Evolutionary conservation across 2,888 invertebrate species (phyloP).

Genomic region (Scotopteryx bipunctaria): DNA sequence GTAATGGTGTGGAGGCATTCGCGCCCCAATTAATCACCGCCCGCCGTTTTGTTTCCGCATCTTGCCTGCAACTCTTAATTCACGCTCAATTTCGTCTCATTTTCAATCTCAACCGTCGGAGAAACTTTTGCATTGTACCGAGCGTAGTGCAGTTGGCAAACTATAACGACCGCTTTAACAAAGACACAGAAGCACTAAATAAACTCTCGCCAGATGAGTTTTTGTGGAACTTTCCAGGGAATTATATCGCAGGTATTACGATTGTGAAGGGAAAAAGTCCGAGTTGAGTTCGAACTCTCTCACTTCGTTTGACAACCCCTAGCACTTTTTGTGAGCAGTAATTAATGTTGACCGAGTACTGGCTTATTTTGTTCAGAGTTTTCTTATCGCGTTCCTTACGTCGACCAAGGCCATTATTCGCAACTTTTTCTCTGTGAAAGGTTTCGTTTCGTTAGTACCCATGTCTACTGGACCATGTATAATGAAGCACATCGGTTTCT

Average conservation of each 20-base stretch:
- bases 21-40: slow-evolving; percentile 39
- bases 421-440: slow-evolving; percentile 48
- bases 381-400: slow-evolving; percentile 58
- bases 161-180: slow-evolving; percentile 52
- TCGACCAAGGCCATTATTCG: slow-evolving; percentile 51
- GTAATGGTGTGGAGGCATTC: not conserved
- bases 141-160: slow-evolving; percentile 49
- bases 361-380: slow-evolving; percentile 52
- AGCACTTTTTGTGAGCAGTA: slow-evolving; percentile 63
- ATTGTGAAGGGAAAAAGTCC: slow-evolving; percentile 43
- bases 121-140: slow-evolving; percentile 58
- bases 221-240: slow-evolving; percentile 46
- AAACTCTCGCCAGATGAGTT: slow-evolving; percentile 54
- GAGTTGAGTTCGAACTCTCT: slow-evolving; percentile 31
- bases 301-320: slow-evolving; percentile 51
- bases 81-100: slow-evolving; percentile 61
- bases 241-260: slow-evolving; percentile 58
- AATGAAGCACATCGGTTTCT: slow-evolving; percentile 47
- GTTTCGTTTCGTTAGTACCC: slow-evolving; percentile 41
- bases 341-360: slow-evolving; percentile 67
- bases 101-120: slow-evolving; percentile 61
- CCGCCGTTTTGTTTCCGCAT: slow-evolving; percentile 52
- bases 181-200: slow-evolving; percentile 56
- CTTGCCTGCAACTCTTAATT: slow-evolving; percentile 56
- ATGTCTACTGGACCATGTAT: slow-evolving; percentile 47